A percentile compares a stretch with the other conserved stretches of the same genome.
Evolutionary conservation across 2,888 invertebrate genomes (phyloP).

Genomic region (Lasioglossum morio): DNA sequence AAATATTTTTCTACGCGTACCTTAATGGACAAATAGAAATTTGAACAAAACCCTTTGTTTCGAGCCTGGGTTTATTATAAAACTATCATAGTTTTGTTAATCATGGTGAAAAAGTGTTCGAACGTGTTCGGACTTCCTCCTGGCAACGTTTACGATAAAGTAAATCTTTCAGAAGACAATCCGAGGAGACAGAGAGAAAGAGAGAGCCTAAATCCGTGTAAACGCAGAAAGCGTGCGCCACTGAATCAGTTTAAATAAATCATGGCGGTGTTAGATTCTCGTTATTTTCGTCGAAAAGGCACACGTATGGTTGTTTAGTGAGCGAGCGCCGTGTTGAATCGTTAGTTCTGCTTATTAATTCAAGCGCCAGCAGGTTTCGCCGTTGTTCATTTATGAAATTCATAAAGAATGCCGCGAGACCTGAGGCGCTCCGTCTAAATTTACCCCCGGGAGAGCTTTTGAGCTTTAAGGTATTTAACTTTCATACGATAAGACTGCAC

Average conservation of each 20-base stretch:
- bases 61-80: no score
- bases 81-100: no score
- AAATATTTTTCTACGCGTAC: no score
- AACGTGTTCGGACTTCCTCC: no score
- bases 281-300: background rate
- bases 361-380: slow-evolving; percentile 1
- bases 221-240: background rate
- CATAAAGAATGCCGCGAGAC: slow-evolving; percentile 1
- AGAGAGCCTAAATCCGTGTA: background rate
- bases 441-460: slow-evolving; percentile 24
- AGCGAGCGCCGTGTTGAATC: background rate
- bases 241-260: background rate
- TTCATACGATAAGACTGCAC: slow-evolving; percentile 19
- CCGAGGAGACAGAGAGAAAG: background rate
- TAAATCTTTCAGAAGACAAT: no score
- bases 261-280: background rate
- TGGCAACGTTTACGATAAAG: no score
- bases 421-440: slow-evolving; percentile 13
- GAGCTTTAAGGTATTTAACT: slow-evolving; percentile 26
- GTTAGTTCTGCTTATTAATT: background rate
- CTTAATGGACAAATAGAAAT: no score
- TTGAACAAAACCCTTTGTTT: no score
- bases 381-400: slow-evolving; percentile 21
- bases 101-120: no score
- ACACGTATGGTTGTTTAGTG: background rate